Percentiles rank a stretch among this genome's conserved stretches.
Evolutionary conservation across 2,113 vertebrate genomes (phyloP).

Genomic region (Arenaria interpres): DNA sequence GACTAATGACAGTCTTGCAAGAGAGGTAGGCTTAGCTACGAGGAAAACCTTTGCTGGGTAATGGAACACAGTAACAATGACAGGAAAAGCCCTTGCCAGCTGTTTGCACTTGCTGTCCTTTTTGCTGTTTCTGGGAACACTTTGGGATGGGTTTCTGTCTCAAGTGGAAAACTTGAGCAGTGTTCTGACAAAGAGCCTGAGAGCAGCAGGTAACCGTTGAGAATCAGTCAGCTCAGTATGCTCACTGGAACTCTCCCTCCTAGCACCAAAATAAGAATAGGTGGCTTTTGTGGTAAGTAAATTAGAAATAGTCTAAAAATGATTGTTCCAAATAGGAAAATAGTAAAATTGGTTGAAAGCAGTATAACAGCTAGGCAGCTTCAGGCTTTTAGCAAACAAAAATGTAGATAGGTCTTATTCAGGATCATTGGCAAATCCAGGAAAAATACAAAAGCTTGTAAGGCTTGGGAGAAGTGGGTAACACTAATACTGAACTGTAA

Average conservation of each 20-base stretch:
- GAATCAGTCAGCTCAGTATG: not conserved
- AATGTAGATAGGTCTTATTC: not conserved
- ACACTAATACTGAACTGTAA: constrained; percentile 10
- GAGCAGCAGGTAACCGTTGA: not conserved
- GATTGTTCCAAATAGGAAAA: not conserved
- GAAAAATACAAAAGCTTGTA: constrained; percentile 1
- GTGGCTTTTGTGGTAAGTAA: not conserved
- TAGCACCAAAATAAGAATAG: not conserved
- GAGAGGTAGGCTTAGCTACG: not conserved
- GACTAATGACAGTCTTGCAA: not conserved
- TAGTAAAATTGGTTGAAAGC: not conserved
- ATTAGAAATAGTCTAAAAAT: not conserved
- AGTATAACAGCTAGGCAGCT: not conserved
- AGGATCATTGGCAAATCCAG: not conserved
- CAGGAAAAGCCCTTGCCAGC: not conserved
- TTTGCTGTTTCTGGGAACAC: not conserved
- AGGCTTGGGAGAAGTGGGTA: not conserved
- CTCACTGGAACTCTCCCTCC: not conserved
- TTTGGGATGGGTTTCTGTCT: not conserved
- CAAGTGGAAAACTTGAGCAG: not conserved
- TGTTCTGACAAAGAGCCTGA: not conserved
- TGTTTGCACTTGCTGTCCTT: not conserved
- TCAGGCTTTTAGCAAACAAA: constrained; percentile 1
- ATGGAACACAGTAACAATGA: not conserved
- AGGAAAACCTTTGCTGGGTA: not conserved